A percentile compares a stretch with the other conserved stretches of the same genome.
Conservation (phyloP, 2,113 vertebrate species). For the Gulo gulo region DNA sequence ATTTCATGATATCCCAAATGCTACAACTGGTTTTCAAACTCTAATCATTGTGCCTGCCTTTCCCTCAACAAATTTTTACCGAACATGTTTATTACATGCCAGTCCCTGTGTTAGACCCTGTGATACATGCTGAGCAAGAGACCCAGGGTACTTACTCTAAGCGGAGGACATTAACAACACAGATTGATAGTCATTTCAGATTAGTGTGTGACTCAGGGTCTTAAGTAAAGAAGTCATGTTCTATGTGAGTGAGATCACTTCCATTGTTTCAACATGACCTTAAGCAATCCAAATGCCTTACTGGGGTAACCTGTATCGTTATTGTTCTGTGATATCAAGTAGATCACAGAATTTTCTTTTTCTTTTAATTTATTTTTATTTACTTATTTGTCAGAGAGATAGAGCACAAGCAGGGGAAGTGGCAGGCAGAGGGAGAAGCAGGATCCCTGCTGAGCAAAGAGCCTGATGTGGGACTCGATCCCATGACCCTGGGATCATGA, state of each 20-base stretch:
- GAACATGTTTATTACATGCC: neutral
- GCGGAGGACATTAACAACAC: neutral
- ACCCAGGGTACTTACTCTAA: neutral
- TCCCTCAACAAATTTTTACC: neutral
- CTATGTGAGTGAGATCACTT: neutral
- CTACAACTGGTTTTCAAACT: neutral
- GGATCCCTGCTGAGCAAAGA: no score
- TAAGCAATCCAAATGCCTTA: neutral
- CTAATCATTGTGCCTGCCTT: neutral
- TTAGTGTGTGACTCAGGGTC: neutral
- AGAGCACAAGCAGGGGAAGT: no score
- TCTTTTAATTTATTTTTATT: no score
- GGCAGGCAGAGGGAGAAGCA: no score
- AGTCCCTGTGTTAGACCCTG: neutral
- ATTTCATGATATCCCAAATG: neutral
- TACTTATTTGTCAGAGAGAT: no score
- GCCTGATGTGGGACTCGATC: no score
- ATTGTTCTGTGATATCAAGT: neutral
- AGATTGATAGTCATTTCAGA: neutral
- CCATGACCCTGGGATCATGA: no score
- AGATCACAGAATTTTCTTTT: neutral
- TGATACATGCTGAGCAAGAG: neutral
- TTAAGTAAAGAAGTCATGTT: neutral
- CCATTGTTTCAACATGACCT: neutral
- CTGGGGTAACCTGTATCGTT: neutral